Base-by-base conservation (phyloP, 2,113 vertebrate species). In the Mungos mungo region DNA sequence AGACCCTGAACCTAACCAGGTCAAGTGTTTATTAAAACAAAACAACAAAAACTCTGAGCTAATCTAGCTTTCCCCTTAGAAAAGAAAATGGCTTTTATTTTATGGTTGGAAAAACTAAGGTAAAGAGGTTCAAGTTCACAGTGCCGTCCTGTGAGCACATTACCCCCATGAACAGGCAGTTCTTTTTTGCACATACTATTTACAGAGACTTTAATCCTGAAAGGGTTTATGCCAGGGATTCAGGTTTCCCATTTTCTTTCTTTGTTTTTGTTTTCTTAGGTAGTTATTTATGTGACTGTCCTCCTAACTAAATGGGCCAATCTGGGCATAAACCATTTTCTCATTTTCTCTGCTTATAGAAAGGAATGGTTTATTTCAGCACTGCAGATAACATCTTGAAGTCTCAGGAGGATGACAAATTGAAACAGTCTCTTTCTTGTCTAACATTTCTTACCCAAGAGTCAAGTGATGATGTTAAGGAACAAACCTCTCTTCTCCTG, bases 301-400 rank as follows among this genome's bases (percentile, higher is more conserved):
- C 92, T 94, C 85, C 88, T 98, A 97, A 97, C 77, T 92, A 97
- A 97, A 95, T 97, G 95, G 88, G 95, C 96, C 96, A 95, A 97
- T 95, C 84, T 57, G 96, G 87, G 96, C 92, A 97, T 94, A 97
- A 98, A 98, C 69, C 95, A 97, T 97, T 98, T 97, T 98, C 97
- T 97, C 96, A 89, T 98, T 97, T 97, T 96, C 97, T 98, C 95
- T 95, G 97, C 96, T 88, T 90, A 95, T 60, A 96, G 86, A 93
- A 96, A 90, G 84, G 57, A 96, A 95, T 93, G 94, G 92, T 95
- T 97, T 97, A 93, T 97, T 98, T 97, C 95, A 84, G 87, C 84
- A 91, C 74, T 35, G 54, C 77, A 90, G 96, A 97, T 90, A 97
- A 91, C 89, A 91, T 96, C 96, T 94, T 57, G 7, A 88, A 87